Conservation (phyloP, 2,888 invertebrate genomes). For the Eilema sororculum region DNA sequence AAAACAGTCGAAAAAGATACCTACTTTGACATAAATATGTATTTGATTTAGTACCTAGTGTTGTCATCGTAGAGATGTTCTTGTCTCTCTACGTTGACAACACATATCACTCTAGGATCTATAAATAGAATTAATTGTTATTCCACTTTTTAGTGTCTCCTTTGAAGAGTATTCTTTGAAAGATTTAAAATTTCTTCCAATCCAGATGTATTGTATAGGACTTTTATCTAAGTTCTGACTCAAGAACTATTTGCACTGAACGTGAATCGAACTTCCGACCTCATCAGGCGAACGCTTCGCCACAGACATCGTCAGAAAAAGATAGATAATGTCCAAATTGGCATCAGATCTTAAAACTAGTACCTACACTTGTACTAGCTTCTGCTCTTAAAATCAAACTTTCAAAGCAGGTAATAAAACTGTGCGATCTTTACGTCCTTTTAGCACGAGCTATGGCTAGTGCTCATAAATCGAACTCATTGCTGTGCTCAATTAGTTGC, state of each 20-base stretch:
- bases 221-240: too few species aligned
- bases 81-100: too few species aligned
- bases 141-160: conserved; percentile 16
- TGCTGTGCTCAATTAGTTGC: conserved; percentile 14
- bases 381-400: conserved; percentile 6
- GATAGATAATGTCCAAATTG: too few species aligned
- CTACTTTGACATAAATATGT: conserved; percentile 55
- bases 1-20: conserved; percentile 46
- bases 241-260: too few species aligned
- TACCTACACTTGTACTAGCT: neutral
- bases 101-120: neutral
- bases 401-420: neutral
- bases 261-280: too few species aligned
- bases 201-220: neutral
- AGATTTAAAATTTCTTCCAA: neutral
- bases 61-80: conserved; percentile 57
- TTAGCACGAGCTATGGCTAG: neutral
- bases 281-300: too few species aligned
- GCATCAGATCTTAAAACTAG: too few species aligned
- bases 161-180: conserved; percentile 47
- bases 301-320: too few species aligned
- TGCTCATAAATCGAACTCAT: conserved; percentile 7
- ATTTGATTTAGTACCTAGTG: too few species aligned
- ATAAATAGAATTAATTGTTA: neutral
- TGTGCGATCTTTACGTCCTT: neutral